Percentiles rank a stretch among this genome's conserved stretches.
phyloP scores from a whole-genome alignment of 2,888 invertebrate genomes.

The Amphimallon solstitiale region DNA sequence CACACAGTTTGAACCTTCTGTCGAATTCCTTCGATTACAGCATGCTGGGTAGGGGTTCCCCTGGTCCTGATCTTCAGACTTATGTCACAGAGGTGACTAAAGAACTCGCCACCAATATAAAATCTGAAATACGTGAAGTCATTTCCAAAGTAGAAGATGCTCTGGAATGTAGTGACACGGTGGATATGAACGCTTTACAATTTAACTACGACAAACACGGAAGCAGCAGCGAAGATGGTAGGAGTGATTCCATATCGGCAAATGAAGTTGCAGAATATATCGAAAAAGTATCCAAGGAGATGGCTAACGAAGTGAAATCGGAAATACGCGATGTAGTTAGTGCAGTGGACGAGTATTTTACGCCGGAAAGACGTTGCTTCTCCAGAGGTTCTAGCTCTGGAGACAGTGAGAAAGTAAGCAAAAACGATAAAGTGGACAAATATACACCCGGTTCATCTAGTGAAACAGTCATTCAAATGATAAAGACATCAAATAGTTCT shows the following conservation, averaged over 20 bases:
- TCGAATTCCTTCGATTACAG: conserved; percentile 67
- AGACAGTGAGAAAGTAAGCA: conserved; percentile 52
- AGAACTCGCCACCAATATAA: conserved; percentile 82
- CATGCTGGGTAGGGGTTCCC: conserved; percentile 67
- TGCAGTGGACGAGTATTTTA: conserved; percentile 72
- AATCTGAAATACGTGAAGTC: conserved; percentile 83
- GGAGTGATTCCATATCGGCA: conserved; percentile 77
- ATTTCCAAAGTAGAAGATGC: conserved; percentile 84
- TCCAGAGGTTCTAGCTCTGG: conserved; percentile 56
- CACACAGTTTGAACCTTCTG: conserved; percentile 64
- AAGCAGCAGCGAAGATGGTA: conserved; percentile 69
- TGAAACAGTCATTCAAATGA: conserved; percentile 57
- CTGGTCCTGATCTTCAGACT: conserved; percentile 72
- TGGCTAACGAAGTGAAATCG: conserved; percentile 82
- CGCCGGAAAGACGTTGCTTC: conserved; percentile 57
- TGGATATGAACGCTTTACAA: conserved; percentile 63
- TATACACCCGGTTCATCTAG: conserved; percentile 58
- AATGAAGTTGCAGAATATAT: conserved; percentile 81
- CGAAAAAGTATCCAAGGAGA: conserved; percentile 80
- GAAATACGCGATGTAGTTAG: conserved; percentile 79
- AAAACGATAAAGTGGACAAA: conserved; percentile 49
- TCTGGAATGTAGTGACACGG: conserved; percentile 73
- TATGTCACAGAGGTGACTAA: conserved; percentile 82
- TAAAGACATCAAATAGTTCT: conserved; percentile 68
- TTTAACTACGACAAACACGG: conserved; percentile 57